A percentile compares a stretch with the other conserved stretches of the same genome.
Evolutionary conservation across 2,797 vertebrate genomes (phyloP).

Genomic region (Gallirallus australis): DNA sequence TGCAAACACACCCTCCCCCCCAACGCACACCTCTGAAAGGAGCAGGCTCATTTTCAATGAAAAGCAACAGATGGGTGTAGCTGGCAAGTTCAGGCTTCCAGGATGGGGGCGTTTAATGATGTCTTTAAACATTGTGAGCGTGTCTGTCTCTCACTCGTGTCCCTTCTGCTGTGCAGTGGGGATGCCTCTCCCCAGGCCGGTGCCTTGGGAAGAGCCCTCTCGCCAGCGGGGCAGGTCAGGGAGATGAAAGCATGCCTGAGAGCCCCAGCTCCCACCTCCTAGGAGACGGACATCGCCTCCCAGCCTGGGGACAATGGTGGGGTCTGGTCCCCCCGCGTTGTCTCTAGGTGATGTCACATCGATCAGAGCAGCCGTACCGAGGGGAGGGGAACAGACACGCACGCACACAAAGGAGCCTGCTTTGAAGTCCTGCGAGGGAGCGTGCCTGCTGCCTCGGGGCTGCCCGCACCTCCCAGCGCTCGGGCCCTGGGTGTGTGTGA

Average conservation of each 20-base stretch:
- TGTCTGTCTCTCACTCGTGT: conserved; percentile 71
- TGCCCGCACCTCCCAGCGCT: background rate
- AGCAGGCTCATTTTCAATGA: background rate
- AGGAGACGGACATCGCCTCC: conserved; percentile 91
- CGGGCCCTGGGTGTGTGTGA: background rate
- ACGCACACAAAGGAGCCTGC: conserved; percentile 23
- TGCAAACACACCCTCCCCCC: no score
- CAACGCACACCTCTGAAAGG: background rate
- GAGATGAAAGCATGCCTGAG: conserved; percentile 93
- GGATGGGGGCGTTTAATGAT: conserved; percentile 10
- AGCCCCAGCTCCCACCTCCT: conserved; percentile 84
- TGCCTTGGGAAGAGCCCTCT: conserved; percentile 63
- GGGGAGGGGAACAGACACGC: conserved; percentile 53
- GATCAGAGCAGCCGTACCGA: conserved; percentile 56
- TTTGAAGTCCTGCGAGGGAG: conserved; percentile 74
- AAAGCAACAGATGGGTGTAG: conserved; percentile 39
- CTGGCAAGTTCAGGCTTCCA: background rate
- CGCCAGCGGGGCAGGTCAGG: conserved; percentile 75
- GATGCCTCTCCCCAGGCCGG: conserved; percentile 61
- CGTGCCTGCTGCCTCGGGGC: conserved; percentile 46
- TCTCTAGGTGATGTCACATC: conserved; percentile 79
- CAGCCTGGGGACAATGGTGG: conserved; percentile 84
- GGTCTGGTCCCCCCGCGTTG: conserved; percentile 69
- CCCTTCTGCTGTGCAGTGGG: conserved; percentile 69
- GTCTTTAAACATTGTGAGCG: conserved; percentile 39